Evolutionary conservation across 2,888 invertebrate genomes (phyloP), one percentile per base, ranked within the genome.

Genomic region (Pollenia griseotomentosa): DNA sequence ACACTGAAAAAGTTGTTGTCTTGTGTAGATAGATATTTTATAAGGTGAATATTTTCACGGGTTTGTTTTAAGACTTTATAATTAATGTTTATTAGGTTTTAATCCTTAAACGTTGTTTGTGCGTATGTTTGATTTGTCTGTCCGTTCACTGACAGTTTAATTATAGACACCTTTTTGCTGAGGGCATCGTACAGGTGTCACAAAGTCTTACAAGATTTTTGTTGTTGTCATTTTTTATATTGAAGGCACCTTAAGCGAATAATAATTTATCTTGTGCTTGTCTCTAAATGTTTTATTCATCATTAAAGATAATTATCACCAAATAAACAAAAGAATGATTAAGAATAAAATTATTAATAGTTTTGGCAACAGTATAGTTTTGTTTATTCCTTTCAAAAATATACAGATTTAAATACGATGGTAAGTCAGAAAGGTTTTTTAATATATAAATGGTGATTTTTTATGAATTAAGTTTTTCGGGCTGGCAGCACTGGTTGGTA

Each of bases 11-110:
- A 83, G 44, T 70, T 55, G 48, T 70, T 70, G 16, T 40, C 1
- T 10, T 16, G 33, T 44, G 16, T 6, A 12, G 16, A 14, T 6
- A 8, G 12, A 10, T n/a, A n/a, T 65, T 73, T 65, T 19, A 19
- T 53, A 63, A 74, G 19, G 79, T 85, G 84, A 68, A 80, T 85
- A 70, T 68, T 66, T 85, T 74, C 46, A 85, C 79, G 74, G 78
- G 16, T 77, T 83, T 70, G 33, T 63, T 83, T 53, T 23, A 7
- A 12, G 33, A 33, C 5, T 65, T 70, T 61, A 40, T 75, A 68
- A 83, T 83, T 75, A 75, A 83, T 83, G 40, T 82, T 82, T 59
- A 82, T 65, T 73, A 65, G 55, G 53, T 59, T 59, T 68, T 59
- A 82, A 68, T 82, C 74, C 74, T 82, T 59, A 51, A 70, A 40